Evolutionary conservation across 1,140 invertebrate species (phyloP).

Genomic region (Lucilia sericata): DNA sequence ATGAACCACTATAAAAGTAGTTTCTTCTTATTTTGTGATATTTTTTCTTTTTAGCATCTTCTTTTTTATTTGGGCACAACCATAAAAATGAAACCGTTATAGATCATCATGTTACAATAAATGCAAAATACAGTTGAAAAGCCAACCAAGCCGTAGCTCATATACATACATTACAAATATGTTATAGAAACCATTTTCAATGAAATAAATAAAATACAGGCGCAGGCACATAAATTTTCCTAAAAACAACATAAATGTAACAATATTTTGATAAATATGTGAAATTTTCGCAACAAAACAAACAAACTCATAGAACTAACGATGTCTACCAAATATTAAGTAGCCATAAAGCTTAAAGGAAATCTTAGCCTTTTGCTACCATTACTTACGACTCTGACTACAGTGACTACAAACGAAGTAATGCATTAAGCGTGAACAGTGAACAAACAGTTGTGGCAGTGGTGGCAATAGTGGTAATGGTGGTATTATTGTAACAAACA

Average conservation of each 20-base stretch:
- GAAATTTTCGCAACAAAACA: slow-evolving; percentile 43
- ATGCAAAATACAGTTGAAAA: slow-evolving; percentile 26
- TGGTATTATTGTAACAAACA: slow-evolving; percentile 29
- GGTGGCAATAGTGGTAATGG: slow-evolving; percentile 5
- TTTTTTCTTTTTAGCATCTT: not conserved
- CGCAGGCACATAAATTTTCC: not conserved
- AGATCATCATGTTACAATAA: slow-evolving; percentile 42
- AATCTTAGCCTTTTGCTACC: slow-evolving; percentile 3
- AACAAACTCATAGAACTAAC: not conserved
- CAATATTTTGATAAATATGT: slow-evolving; percentile 53
- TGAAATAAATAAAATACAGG: slow-evolving; percentile 27
- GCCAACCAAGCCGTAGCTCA: not conserved
- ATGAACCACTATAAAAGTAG: slow-evolving; percentile 5
- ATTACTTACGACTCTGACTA: not conserved
- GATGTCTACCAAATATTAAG: not conserved
- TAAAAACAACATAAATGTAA: slow-evolving; percentile 48
- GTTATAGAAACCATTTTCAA: not conserved
- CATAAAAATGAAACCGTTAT: slow-evolving; percentile 36
- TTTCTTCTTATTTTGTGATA: not conserved
- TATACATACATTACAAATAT: not conserved
- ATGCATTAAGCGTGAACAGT: not conserved
- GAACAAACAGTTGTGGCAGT: not conserved
- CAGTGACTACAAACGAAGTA: not conserved
- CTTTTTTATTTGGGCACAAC: not conserved
- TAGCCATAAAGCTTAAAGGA: not conserved